phyloP scores from a whole-genome alignment of 2,888 invertebrate genomes.

The Teleogryllus oceanicus region DNA sequence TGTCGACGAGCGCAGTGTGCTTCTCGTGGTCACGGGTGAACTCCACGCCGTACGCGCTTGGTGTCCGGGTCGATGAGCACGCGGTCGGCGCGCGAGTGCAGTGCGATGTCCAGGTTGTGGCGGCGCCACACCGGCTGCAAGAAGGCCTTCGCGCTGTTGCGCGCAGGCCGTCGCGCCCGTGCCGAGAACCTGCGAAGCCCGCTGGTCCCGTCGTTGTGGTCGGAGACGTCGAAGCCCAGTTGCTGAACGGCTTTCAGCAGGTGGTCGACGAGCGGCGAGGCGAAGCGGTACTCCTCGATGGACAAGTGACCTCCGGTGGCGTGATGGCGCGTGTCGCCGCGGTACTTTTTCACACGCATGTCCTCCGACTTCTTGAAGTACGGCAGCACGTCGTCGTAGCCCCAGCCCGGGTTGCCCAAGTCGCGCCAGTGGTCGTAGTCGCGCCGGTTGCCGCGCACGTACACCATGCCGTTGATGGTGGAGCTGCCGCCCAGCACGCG shows the following conservation, averaged over 20 bases:
- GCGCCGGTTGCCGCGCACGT: slow-evolving; percentile 49
- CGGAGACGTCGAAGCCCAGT: slow-evolving; percentile 41
- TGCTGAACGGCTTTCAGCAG: slow-evolving; percentile 41
- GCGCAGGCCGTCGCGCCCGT: slow-evolving; percentile 39
- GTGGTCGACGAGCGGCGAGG: slow-evolving; percentile 29
- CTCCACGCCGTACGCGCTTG: slow-evolving; percentile 42
- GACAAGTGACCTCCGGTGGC: slow-evolving; percentile 37
- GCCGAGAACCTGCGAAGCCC: slow-evolving; percentile 36
- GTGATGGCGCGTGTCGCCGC: slow-evolving; percentile 26
- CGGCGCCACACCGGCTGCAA: slow-evolving; percentile 37
- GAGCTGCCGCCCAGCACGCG: slow-evolving; percentile 50
- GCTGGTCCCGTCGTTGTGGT: slow-evolving; percentile 36
- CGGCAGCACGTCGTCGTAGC: slow-evolving; percentile 49
- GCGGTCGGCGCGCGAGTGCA: slow-evolving; percentile 42
- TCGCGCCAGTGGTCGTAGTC: slow-evolving; percentile 51
- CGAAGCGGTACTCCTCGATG: slow-evolving; percentile 32
- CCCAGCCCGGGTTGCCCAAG: slow-evolving; percentile 50
- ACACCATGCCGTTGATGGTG: slow-evolving; percentile 52
- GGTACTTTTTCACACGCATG: slow-evolving; percentile 33
- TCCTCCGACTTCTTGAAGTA: slow-evolving; percentile 45
- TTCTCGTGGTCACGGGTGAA: slow-evolving; percentile 30
- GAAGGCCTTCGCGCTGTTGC: slow-evolving; percentile 40
- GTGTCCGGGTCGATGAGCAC: slow-evolving; percentile 40
- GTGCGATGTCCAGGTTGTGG: slow-evolving; percentile 39
- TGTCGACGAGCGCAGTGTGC: slow-evolving; percentile 27